Evolutionary conservation across 2,888 invertebrate species (phyloP).

Genomic region (Agrochola lota): DNA sequence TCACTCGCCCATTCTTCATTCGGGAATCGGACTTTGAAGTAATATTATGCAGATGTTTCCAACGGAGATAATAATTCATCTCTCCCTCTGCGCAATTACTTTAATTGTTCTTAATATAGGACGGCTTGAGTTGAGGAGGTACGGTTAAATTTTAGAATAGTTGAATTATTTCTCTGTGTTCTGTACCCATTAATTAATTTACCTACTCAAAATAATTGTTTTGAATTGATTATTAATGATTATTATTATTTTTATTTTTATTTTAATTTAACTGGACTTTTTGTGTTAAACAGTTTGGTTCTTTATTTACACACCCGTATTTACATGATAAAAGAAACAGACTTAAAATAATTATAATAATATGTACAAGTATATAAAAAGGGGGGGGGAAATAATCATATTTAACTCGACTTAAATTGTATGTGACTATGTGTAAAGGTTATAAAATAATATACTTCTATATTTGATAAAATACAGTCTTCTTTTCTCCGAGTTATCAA

Average conservation of each 20-base stretch:
- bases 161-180: conserved; percentile 12
- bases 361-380: too few species aligned
- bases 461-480: background rate
- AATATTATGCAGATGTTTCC: conserved; percentile 53
- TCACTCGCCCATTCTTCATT: conserved; percentile 39
- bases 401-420: too few species aligned
- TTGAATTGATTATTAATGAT: background rate
- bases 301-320: too few species aligned
- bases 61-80: conserved; percentile 39
- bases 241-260: too few species aligned
- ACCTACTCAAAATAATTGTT: background rate
- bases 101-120: conserved; percentile 45
- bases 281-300: too few species aligned
- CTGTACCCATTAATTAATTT: background rate
- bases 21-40: conserved; percentile 37
- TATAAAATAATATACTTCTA: background rate
- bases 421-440: too few species aligned
- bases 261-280: background rate
- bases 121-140: conserved; percentile 4
- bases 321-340: too few species aligned
- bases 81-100: conserved; percentile 38
- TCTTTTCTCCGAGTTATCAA: background rate
- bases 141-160: conserved; percentile 26
- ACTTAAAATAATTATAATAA: too few species aligned
- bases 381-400: too few species aligned